Base-by-base conservation (phyloP, 2,113 vertebrate species). In the Accipiter cooperii region DNA sequence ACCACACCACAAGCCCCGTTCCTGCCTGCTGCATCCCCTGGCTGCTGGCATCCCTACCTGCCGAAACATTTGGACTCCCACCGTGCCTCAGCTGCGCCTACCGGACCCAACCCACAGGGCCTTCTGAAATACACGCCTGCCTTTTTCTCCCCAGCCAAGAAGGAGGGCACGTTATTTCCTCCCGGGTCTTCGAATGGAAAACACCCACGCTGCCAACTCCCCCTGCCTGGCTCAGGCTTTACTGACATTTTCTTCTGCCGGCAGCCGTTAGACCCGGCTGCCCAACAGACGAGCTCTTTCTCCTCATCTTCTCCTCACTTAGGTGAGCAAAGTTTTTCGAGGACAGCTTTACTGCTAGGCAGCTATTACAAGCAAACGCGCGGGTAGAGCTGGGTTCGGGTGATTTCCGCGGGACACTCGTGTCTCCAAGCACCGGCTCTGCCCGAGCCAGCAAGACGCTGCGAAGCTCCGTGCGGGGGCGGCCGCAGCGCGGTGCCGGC, bases 271-370 rank as follows among this genome's bases (percentile, higher is more conserved):
- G 29, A 25, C 52, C 33, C 22, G 29, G 28, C 57, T 24, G 36
- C 25, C 36, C 31, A 2, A 12, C 14, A 9, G 47, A 3, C 17
- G 38, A 16, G 69, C 44, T 22, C 25, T 29, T 29, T 34, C 75
- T n/a, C 26, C 44, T 55, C 49, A 4, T 4, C 44, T 33, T 4
- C 54, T 33, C 54, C 36, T 44, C 34, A 1, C 28, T 33, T 5
- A 3, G 0, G 16, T 1, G 42, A 55, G 74, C 79, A 9, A 5
- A 29, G 22, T 0, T 38, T 9, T 17, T 1, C 7, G 65, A 17
- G 73, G 25, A 15, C 74, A 10, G 83, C 24, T 12, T 31, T 19
- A 18, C 70, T 22, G 31, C 70, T 1, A 7, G 20, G 79, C 55
- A 2, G 46, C 19, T 13, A 2, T 7, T 10, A 4, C 10, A 2